Conservation (phyloP, 1,140 invertebrate genomes). For the Samia ricini region DNA sequence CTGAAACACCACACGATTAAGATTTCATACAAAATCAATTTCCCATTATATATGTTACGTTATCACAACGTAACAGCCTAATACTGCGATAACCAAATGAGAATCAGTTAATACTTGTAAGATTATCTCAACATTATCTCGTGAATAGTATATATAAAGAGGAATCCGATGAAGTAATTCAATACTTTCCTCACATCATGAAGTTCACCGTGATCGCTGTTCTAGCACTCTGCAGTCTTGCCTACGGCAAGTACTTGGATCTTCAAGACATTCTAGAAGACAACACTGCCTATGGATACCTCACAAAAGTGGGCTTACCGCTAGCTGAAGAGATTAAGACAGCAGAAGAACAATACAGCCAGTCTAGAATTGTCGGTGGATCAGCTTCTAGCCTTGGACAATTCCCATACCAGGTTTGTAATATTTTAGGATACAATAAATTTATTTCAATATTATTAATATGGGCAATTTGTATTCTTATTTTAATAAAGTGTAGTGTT, state of each 20-base stretch:
- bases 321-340: conserved; percentile 21
- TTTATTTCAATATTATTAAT: conserved; percentile 14
- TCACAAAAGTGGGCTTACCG: conserved; percentile 32
- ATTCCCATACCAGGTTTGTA: conserved; percentile 35
- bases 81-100: too few species aligned
- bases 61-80: too few species aligned
- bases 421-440: too few species aligned
- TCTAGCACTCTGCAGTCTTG: conserved; percentile 8
- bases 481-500: too few species aligned
- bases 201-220: conserved; percentile 7
- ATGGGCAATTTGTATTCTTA: too few species aligned
- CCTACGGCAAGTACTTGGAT: conserved; percentile 5
- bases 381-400: conserved; percentile 29
- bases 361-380: conserved; percentile 37
- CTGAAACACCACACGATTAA: too few species aligned
- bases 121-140: not conserved
- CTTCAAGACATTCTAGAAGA: conserved; percentile 19
- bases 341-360: conserved; percentile 23
- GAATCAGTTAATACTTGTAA: too few species aligned
- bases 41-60: too few species aligned
- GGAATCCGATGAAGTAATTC: too few species aligned
- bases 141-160: too few species aligned
- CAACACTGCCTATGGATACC: conserved; percentile 34
- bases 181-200: not conserved
- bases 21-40: too few species aligned